Percentiles rank a stretch among this genome's conserved stretches.
phyloP scores from a whole-genome alignment of 2,797 vertebrate species.

The Hipposideros larvatus region DNA sequence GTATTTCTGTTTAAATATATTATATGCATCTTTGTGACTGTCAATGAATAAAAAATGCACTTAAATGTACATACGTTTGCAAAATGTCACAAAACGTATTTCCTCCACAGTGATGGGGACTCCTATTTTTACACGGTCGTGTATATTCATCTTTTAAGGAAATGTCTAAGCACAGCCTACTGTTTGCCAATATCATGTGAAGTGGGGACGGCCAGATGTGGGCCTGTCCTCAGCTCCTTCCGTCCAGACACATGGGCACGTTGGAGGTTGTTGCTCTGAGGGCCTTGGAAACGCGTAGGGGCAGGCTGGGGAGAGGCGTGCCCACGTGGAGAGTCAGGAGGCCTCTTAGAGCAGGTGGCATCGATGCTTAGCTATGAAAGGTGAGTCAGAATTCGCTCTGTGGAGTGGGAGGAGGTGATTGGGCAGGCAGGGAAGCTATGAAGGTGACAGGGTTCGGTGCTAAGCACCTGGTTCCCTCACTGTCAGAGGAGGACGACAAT shows the following conservation, averaged over 20 bases:
- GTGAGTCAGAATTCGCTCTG: not conserved
- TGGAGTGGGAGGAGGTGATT: too few relatives aligned
- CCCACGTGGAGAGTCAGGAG: not conserved
- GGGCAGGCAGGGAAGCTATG: not conserved
- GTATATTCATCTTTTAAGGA: not conserved
- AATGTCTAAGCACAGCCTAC: not conserved
- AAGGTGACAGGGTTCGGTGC: too few relatives aligned
- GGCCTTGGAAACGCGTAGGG: not conserved
- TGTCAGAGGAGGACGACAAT: accelerated
- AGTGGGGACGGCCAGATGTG: accelerated
- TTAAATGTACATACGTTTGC: not conserved
- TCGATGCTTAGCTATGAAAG: not conserved
- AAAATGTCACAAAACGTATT: not conserved
- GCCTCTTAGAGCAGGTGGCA: not conserved
- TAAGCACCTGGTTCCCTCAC: accelerated
- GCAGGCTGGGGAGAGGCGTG: not conserved
- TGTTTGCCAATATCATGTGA: accelerated
- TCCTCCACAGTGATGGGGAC: not conserved
- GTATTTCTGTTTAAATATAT: not conserved
- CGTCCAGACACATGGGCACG: accelerated
- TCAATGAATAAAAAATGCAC: not conserved
- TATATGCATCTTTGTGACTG: not conserved
- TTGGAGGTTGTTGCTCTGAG: not conserved
- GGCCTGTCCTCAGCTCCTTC: not conserved
- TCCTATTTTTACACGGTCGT: too few relatives aligned